Evolutionary conservation across 2,113 vertebrate genomes (phyloP).

Genomic region (Egretta garzetta): DNA sequence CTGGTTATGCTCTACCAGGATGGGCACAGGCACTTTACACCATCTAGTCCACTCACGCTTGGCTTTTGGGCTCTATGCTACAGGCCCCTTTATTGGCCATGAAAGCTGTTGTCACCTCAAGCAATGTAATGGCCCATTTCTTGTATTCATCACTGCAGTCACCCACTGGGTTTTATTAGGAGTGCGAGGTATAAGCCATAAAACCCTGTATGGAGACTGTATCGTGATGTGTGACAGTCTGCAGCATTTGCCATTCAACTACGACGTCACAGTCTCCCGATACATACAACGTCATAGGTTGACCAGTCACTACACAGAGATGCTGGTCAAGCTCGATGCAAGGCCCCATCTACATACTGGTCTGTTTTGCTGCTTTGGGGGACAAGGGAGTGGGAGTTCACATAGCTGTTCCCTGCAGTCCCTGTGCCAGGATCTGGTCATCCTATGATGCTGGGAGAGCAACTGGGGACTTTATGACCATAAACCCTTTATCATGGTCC

Average conservation of each 20-base stretch:
- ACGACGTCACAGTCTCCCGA: not conserved
- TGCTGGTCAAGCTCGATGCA: not conserved
- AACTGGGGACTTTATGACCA: not conserved
- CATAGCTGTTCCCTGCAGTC: not conserved
- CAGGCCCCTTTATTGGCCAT: not conserved
- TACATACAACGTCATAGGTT: too few species aligned
- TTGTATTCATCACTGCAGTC: not conserved
- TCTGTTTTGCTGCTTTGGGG: not conserved
- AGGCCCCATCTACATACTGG: not conserved
- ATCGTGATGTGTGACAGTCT: not conserved
- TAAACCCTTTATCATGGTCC: not conserved
- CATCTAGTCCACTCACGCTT: not conserved
- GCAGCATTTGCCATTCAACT: not conserved
- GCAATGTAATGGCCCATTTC: not conserved
- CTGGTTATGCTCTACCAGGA: not conserved
- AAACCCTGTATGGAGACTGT: not conserved
- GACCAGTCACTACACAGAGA: not conserved
- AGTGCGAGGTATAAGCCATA: not conserved
- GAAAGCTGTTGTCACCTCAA: not conserved
- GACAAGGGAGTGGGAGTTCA: not conserved
- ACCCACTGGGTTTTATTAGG: not conserved
- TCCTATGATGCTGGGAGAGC: not conserved
- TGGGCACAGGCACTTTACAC: not conserved
- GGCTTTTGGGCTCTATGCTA: not conserved
- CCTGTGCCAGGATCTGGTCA: not conserved